These are phyloP conservation scores for Ceratoteleas bidentatus DNA, from an alignment of 1,140 invertebrate species.

Conservation along the genomic window DNA sequence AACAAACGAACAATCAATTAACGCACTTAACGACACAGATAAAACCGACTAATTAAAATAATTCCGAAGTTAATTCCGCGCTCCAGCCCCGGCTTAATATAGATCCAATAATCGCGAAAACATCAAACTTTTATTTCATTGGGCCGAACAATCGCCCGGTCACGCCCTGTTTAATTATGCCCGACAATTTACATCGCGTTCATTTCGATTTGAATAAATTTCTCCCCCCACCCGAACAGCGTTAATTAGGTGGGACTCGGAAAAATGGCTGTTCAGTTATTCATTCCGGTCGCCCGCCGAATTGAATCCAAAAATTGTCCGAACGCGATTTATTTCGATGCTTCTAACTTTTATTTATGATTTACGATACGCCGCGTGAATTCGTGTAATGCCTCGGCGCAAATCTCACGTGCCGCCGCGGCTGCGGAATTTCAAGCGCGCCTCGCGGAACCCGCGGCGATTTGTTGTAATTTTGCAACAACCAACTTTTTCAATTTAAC, in stretches of 20 bases:
- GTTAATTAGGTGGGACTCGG: slow-evolving; percentile 39
- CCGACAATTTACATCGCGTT: slow-evolving; percentile 18
- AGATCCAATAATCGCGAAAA: slow-evolving; percentile 4
- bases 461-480: slow-evolving; percentile 44
- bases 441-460: slow-evolving; percentile 4
- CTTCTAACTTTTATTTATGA: slow-evolving; percentile 50
- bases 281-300: slow-evolving; percentile 24
- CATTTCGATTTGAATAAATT: slow-evolving; percentile 23
- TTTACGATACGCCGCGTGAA: slow-evolving; percentile 36
- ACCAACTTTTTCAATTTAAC: slow-evolving; percentile 37
- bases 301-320: slow-evolving; percentile 51
- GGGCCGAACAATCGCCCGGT: not conserved
- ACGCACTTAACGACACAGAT: too few relatives aligned
- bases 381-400: slow-evolving; percentile 26
- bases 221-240: not conserved
- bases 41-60: slow-evolving; percentile 6
- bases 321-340: slow-evolving; percentile 42
- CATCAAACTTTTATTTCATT: slow-evolving; percentile 11
- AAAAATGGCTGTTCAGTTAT: slow-evolving; percentile 43
- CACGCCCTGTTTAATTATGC: slow-evolving; percentile 10
- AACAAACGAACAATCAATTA: too few relatives aligned
- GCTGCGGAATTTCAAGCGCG: slow-evolving; percentile 23
- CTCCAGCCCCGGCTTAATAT: not conserved
- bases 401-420: slow-evolving; percentile 25
- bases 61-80: slow-evolving; percentile 4